Evolutionary conservation across 2,888 invertebrate genomes (phyloP).

Genomic region (Temnothorax ravouxi): DNA sequence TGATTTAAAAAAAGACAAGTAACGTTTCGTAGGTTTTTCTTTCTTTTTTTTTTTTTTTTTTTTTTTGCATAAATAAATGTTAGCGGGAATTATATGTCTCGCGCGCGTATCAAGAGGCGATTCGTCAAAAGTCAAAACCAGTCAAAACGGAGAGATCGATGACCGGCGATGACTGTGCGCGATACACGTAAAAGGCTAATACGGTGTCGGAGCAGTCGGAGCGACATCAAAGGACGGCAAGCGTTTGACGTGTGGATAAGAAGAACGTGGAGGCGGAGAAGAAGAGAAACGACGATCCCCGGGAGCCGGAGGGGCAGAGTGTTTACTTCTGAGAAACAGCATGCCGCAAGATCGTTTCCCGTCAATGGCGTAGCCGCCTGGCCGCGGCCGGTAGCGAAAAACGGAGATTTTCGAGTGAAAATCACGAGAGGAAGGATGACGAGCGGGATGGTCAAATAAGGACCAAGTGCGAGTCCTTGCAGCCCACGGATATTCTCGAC

Average conservation of each 20-base stretch:
- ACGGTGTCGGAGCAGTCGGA: slow-evolving; percentile 50
- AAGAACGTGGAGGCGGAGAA: slow-evolving; percentile 57
- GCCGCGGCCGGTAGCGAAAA: slow-evolving; percentile 9
- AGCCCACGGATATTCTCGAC: neutral
- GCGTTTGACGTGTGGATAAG: slow-evolving; percentile 65
- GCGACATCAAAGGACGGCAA: slow-evolving; percentile 68
- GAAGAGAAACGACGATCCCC: slow-evolving; percentile 62
- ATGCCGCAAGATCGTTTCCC: slow-evolving; percentile 73
- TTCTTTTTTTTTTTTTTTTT: neutral
- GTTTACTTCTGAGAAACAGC: slow-evolving; percentile 79
- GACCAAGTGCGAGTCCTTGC: neutral
- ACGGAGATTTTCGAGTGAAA: slow-evolving; percentile 40
- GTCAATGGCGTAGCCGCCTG: slow-evolving; percentile 74
- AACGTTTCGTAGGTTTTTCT: neutral
- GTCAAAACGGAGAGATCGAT: slow-evolving; percentile 33
- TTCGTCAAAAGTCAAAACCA: no score
- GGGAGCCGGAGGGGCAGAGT: slow-evolving; percentile 65
- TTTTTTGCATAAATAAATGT: neutral
- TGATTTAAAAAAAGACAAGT: neutral
- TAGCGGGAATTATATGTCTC: neutral
- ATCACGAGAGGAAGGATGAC: neutral
- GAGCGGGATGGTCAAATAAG: neutral
- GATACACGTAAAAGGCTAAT: slow-evolving; percentile 46
- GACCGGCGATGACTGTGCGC: slow-evolving; percentile 39
- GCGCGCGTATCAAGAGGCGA: neutral